phyloP scores from a whole-genome alignment of 2,113 vertebrate genomes.

The Smithornis capensis region DNA sequence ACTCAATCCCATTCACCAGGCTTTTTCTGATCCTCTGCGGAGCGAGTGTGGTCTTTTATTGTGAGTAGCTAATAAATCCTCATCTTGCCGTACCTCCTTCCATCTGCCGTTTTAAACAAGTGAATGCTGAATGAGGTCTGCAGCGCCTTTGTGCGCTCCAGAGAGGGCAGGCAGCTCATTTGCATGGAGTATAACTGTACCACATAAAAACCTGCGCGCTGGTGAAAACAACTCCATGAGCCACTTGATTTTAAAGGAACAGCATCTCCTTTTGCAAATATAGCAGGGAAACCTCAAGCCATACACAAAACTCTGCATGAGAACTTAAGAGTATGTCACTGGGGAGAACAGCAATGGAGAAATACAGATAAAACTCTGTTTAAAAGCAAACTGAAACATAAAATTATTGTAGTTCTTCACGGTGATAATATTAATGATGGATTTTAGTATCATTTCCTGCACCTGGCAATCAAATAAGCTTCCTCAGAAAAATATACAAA shows the following conservation, averaged over 20 bases:
- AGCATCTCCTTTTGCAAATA: conserved; percentile 12
- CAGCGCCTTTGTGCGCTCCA: conserved; percentile 68
- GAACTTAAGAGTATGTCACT: background rate
- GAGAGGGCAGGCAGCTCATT: conserved; percentile 66
- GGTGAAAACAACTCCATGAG: conserved; percentile 48
- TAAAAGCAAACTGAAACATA: background rate
- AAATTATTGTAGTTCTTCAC: background rate
- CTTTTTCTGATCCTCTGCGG: conserved; percentile 52
- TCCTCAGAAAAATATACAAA: background rate
- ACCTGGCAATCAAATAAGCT: background rate
- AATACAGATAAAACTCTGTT: background rate
- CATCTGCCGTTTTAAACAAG: conserved; percentile 72
- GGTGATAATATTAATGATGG: background rate
- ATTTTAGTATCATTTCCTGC: background rate
- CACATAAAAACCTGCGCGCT: conserved; percentile 32
- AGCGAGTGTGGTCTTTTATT: conserved; percentile 61
- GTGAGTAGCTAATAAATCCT: conserved; percentile 68
- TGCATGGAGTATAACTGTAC: conserved; percentile 64
- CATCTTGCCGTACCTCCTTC: conserved; percentile 58
- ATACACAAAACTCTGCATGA: background rate
- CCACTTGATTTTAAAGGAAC: conserved; percentile 68
- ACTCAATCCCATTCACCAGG: conserved; percentile 61
- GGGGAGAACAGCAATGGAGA: background rate
- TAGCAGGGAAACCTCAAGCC: background rate
- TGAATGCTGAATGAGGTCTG: conserved; percentile 63